These are phyloP conservation scores for Acanthornis magna DNA, from an alignment of 2,797 vertebrate genomes.

Conservation along the genomic window DNA sequence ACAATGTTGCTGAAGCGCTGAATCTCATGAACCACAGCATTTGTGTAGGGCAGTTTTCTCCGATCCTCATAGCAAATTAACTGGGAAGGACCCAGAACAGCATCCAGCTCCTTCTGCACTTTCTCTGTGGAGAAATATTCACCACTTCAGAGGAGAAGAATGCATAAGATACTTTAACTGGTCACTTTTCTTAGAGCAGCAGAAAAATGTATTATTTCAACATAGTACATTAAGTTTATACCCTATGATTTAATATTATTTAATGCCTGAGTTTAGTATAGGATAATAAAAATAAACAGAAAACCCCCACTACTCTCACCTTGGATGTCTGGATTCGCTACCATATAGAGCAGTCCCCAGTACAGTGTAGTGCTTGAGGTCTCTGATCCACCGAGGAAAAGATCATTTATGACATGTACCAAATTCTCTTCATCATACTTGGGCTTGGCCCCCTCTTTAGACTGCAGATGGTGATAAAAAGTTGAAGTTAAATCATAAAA, in stretches of 20 bases:
- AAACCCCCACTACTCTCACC: background rate
- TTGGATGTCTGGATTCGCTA: conserved; percentile 40
- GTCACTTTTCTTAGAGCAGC: background rate
- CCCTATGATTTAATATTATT: background rate
- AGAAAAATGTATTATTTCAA: background rate
- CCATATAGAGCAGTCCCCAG: conserved; percentile 60
- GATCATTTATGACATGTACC: conserved; percentile 50
- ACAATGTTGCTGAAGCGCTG: conserved; percentile 55
- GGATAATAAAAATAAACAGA: background rate
- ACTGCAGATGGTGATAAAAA: conserved; percentile 25
- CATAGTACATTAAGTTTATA: background rate
- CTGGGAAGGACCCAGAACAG: background rate
- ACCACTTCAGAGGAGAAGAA: background rate
- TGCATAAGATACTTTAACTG: background rate
- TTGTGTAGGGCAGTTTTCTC: conserved; percentile 34
- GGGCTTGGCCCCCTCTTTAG: background rate
- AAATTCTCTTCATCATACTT: conserved; percentile 66
- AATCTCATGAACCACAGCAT: conserved; percentile 42
- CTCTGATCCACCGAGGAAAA: conserved; percentile 64
- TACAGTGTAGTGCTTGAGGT: conserved; percentile 55
- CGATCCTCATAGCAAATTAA: conserved; percentile 21
- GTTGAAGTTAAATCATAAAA: background rate
- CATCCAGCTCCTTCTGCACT: conserved; percentile 57
- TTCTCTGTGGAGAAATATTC: conserved; percentile 25
- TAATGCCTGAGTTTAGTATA: background rate